A percentile compares a stretch with the other conserved stretches of the same genome.
These are phyloP conservation scores for Solea solea DNA, from an alignment of 2,113 vertebrate genomes.

Conservation along the genomic window DNA sequence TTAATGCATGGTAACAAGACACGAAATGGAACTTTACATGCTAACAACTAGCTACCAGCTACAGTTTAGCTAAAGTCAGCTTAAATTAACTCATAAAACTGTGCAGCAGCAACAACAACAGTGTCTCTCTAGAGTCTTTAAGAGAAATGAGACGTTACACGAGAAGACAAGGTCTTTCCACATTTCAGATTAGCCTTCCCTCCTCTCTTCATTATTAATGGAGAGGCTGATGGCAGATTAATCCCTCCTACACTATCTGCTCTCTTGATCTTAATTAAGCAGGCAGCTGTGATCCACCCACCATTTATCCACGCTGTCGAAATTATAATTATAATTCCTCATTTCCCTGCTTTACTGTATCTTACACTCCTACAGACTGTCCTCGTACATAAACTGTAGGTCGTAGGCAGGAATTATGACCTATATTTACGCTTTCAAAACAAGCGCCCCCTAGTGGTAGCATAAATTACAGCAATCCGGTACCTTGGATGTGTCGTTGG, in stretches of 20 bases:
- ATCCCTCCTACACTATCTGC: conserved; percentile 63
- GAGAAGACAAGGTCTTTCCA: conserved; percentile 16
- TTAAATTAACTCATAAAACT: neutral
- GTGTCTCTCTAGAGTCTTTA: neutral
- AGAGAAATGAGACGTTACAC: conserved; percentile 13
- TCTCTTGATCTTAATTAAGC: conserved; percentile 68
- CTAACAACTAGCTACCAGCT: too few species aligned
- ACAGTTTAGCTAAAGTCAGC: too few species aligned
- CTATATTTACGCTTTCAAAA: too few species aligned
- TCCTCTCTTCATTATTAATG: conserved; percentile 35
- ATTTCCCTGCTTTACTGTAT: conserved; percentile 16
- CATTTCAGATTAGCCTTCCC: conserved; percentile 8
- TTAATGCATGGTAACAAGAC: too few species aligned
- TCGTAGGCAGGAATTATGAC: too few species aligned
- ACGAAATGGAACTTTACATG: too few species aligned
- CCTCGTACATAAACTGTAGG: too few species aligned
- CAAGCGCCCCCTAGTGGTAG: too few species aligned
- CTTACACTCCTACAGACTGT: neutral
- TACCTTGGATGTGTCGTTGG: too few species aligned
- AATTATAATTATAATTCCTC: neutral
- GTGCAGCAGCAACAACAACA: too few species aligned
- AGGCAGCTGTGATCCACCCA: conserved; percentile 57
- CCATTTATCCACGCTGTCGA: conserved; percentile 30
- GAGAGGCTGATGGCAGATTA: conserved; percentile 55
- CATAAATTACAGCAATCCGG: too few species aligned